Evolutionary conservation across 2,888 invertebrate species (phyloP).

Genomic region (Entomobrya proxima): DNA sequence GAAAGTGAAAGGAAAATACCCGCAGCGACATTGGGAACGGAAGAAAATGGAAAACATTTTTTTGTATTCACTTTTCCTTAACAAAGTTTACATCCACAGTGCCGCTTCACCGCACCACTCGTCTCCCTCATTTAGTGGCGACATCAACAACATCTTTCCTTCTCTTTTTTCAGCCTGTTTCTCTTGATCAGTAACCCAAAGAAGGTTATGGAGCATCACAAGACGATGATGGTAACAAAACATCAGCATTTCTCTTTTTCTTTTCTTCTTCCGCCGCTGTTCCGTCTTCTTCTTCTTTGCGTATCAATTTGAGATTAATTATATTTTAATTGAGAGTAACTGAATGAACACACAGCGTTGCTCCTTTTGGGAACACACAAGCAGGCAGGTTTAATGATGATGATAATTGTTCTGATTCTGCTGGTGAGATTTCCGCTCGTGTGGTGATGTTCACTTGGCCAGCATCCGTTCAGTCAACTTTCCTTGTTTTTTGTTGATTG

Average conservation of each 20-base stretch:
- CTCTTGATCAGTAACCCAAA: no score
- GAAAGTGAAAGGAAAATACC: conserved; percentile 26
- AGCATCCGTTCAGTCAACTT: background rate
- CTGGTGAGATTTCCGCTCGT: conserved; percentile 32
- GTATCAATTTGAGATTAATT: conserved; percentile 63
- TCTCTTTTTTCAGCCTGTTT: background rate
- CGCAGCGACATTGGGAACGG: conserved; percentile 6
- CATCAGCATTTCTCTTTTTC: conserved; percentile 15
- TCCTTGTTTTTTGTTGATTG: conserved; percentile 20
- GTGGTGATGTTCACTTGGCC: background rate
- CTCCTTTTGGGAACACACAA: conserved; percentile 1
- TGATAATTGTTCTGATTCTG: conserved; percentile 36
- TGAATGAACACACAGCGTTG: conserved; percentile 41
- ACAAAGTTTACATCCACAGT: conserved; percentile 38
- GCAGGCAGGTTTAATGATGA: conserved; percentile 11
- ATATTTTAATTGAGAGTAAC: conserved; percentile 65
- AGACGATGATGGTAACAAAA: background rate
- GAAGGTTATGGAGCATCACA: no score
- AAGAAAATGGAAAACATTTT: background rate
- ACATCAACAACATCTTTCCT: conserved; percentile 12
- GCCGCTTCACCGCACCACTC: conserved; percentile 31
- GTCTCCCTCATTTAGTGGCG: conserved; percentile 37
- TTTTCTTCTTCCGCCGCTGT: conserved; percentile 7
- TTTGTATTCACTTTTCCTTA: conserved; percentile 32
- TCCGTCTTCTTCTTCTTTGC: conserved; percentile 21